Evolutionary conservation across 2,797 vertebrate genomes (phyloP), one percentile per base, ranked within the genome.

Genomic region (Brachyalestes nurse): DNA sequence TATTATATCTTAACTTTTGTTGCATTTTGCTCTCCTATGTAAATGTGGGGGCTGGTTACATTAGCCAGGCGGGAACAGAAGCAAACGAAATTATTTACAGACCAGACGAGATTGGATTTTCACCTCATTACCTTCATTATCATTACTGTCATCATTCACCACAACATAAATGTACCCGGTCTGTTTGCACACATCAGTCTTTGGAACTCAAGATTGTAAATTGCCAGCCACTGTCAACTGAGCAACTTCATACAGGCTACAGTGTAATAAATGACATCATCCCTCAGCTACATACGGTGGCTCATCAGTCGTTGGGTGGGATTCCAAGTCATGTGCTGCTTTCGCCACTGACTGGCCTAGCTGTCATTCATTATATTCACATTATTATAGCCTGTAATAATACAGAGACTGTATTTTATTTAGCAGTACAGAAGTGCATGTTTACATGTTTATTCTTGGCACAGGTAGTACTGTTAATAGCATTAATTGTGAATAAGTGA

Each of bases 61-160:
- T 71, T 71, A 28, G 51, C 53, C 49, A 19, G 23, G 16, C 47
- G 53, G 23, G 23, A 51, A 25, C 13, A 12, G 45, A 21, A 1
- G 7, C 21, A 21, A 67, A 70, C 67, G 47, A 38, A 55, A 55
- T 72, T 72, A 72, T 72, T 72, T 72, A 53, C 69, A 72, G 25
- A 49, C 69, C 49, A 53, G 49, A 38, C 49, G 69, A 72, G 69
- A 72, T 72, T 72, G 69, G 23, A 53, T 72, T 72, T 55, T 72
- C 69, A 53, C 23, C 49, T 55, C 69, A 72, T 72, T 72, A 72
- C 47, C 47, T 72, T 72, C 69, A 72, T 45, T 28, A 34, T 53
- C 49, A 55, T 72, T 55, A 55, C 34, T 53, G 49, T 34, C 69
- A 72, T 72, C 53, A 72, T 12, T 72, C 69, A 72, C 51, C 25